Base-by-base conservation (phyloP, 2,888 invertebrate genomes). In the Microplitis manilae region DNA sequence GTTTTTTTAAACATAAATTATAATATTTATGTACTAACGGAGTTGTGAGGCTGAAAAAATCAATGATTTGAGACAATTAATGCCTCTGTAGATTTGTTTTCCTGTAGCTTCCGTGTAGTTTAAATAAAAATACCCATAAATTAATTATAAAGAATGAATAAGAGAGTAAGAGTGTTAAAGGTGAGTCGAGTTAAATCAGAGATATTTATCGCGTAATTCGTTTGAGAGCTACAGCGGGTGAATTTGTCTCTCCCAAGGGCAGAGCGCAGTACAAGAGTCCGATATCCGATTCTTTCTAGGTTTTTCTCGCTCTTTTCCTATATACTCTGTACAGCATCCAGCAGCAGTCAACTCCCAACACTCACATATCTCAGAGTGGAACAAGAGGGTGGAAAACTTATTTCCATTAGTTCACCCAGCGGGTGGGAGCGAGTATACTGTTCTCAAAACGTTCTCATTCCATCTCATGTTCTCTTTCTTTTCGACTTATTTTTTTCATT, bases 191-290 rank as follows among this genome's bases (percentile, higher is more conserved):
- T 50, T 50, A 84, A 85, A 86, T 86, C 84, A 84, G 81, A 76
- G 83, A 84, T 85, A 84, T 86, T 86, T 85, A 85, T 85, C 82
- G 84, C 81, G 80, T 83, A 85, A 85, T 86, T 84, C 83, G 82
- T 79, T 78, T 82, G 81, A 86, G 83, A 85, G 85, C 83, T 83
- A 81, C 17, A 62, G 61, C 40, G n/a, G 80, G 77, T 78, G 75
- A 81, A 80, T 83, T 81, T 80, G 81, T 82, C 79, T 81, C 75
- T 79, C 77, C 76, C 72, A 68, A 62, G 75, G 68, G 73, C 70
- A 50, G 13, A 50, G 13, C 70, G 50, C 50, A 50, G 50, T 50
- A 50, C 13, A 50, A 50, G 39, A 60, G 20, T 72, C 41, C 62
- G 39, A 72, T 72, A 62, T 77, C 65, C 65, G 40, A 76, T 76